Base-by-base conservation (phyloP, 2,888 invertebrate genomes). In the Calliopum simillimum region DNA sequence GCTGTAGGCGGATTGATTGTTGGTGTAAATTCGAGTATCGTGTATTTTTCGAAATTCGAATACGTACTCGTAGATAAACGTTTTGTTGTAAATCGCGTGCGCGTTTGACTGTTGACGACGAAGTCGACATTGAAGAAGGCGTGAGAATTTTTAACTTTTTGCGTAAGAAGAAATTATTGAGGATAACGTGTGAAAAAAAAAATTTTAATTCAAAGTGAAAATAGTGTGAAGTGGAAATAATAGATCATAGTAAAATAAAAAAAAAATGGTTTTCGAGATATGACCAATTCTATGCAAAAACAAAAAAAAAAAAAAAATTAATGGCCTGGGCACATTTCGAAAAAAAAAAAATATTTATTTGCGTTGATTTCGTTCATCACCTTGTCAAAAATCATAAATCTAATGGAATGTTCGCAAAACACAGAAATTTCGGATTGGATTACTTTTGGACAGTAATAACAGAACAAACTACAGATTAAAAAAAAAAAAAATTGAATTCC, bases 41-140 rank as follows among this genome's bases (percentile, higher is more conserved):
- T 56, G 72, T 73, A 72, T 72, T 72, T 75, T 71, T 71, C 47
- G 55, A 59, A 66, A 65, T 56, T 69, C 64, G 43, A 63, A 16
- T 47, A n/a, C 25, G 19, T 25, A 43, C 13, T 56, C 53, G 47
- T 21, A 43, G 13, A 16, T 11, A 44, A 46, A 6, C 23, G 44
- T 33, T n/a, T 8, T 8, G 33, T 4, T 58, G 46, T 59, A 59
- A 73, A 77, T 79, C 76, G 79, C 79, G 75, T 80, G 81, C 81
- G 80, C 80, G 73, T 21, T 61, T 53, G 41, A n/a, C 21, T 61
- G 33, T 8, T 8, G 58, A 47, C 8, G 33, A 33, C 33, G 33
- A 33, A 5, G 33, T 3, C 8, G 33, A 33, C 33, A 33, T 33
- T 33, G 33, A 33, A 33, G 33, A 33, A 33, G 49, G n/a, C 43